Conservation (phyloP, 2,888 invertebrate genomes). For the Lathronympha strigana region DNA sequence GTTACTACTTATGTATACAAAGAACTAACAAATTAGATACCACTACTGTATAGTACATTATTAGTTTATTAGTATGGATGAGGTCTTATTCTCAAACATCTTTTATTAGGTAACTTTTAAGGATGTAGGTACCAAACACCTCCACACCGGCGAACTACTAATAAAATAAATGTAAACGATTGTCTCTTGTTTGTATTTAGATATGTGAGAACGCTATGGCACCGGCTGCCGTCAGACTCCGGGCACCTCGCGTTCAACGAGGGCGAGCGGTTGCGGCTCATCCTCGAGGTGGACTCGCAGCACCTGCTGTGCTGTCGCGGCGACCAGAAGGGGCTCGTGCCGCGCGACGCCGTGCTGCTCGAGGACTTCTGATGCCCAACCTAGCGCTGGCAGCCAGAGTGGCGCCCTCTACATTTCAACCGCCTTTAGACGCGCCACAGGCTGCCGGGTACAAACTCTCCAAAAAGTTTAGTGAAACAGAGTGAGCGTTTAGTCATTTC, state of each 20-base stretch:
- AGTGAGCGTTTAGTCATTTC: constrained; percentile 29
- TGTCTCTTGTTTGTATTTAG: constrained; percentile 55
- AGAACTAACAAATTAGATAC: too few relatives aligned
- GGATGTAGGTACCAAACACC: too few relatives aligned
- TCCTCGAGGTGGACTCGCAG: constrained; percentile 90
- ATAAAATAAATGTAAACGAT: too few relatives aligned
- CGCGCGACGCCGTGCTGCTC: constrained; percentile 86
- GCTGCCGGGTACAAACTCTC: constrained; percentile 37
- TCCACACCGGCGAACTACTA: too few relatives aligned
- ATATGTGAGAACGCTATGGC: constrained; percentile 89
- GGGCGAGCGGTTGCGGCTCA: constrained; percentile 88
- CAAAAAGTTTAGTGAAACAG: constrained; percentile 17
- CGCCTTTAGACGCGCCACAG: constrained; percentile 6
- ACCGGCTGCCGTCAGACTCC: constrained; percentile 89
- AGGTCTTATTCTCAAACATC: too few relatives aligned
- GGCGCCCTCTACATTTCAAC: constrained; percentile 63
- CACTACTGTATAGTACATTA: too few relatives aligned
- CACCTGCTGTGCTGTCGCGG: constrained; percentile 90
- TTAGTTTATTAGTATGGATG: too few relatives aligned
- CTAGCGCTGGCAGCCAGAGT: constrained; percentile 76
- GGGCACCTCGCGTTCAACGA: constrained; percentile 91
- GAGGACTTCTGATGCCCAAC: constrained; percentile 81
- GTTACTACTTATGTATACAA: too few relatives aligned
- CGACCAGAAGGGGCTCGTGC: constrained; percentile 90
- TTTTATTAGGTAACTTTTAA: too few relatives aligned